Percentiles rank a stretch among this genome's conserved stretches.
phyloP scores from a whole-genome alignment of 2,888 invertebrate species.

The Pimpla rufipes region DNA sequence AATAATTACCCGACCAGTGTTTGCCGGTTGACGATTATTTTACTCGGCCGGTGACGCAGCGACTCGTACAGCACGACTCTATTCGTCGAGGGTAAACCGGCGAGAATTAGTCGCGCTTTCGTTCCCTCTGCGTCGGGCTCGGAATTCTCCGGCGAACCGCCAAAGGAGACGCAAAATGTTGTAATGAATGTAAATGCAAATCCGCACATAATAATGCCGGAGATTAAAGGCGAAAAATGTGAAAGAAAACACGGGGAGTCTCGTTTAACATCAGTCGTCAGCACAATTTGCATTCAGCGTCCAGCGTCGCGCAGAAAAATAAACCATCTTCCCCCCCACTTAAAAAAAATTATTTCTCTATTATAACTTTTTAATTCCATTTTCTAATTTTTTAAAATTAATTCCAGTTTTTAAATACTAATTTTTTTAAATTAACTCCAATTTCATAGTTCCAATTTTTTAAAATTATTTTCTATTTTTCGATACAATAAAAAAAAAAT shows the following conservation, averaged over 20 bases:
- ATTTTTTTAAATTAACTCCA: too few species aligned
- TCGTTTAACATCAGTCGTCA: conserved; percentile 6
- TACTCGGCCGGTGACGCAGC: conserved; percentile 4
- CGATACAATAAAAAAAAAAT: too few species aligned
- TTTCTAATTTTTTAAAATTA: too few species aligned
- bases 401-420: too few species aligned
- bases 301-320: not conserved
- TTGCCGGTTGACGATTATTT: conserved; percentile 55
- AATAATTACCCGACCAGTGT: conserved; percentile 57
- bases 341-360: too few species aligned
- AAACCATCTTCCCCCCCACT: too few species aligned
- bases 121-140: conserved; percentile 22
- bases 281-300: not conserved
- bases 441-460: too few species aligned
- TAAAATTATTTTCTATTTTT: too few species aligned
- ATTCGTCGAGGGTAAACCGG: not conserved
- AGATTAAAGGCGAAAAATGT: not conserved
- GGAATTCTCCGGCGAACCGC: not conserved
- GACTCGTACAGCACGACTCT: not conserved
- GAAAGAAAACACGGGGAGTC: not conserved
- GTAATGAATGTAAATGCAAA: conserved; percentile 32
- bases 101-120: conserved; percentile 54
- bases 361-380: too few species aligned
- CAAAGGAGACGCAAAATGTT: conserved; percentile 1
- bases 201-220: conserved; percentile 22